Evolutionary conservation across 2,797 vertebrate species (phyloP).

Genomic region (Salmo trutta): DNA sequence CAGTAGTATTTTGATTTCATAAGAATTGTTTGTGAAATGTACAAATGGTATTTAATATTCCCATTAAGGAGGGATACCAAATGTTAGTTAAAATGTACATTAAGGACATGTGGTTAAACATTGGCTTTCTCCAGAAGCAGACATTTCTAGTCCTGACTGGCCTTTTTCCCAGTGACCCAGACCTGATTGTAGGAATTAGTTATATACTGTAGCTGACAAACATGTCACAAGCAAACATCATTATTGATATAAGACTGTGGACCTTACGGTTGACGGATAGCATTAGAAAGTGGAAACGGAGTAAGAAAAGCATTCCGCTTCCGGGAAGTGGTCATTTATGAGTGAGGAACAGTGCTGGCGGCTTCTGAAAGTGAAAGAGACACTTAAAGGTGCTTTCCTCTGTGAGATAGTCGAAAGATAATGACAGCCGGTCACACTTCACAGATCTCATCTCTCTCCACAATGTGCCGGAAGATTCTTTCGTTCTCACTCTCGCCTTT

Average conservation of each 20-base stretch:
- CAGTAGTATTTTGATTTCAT: neutral
- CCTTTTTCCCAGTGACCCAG: neutral
- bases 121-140: neutral
- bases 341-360: slow-evolving; percentile 45
- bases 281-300: slow-evolving; percentile 19
- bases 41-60: neutral
- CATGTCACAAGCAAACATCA: neutral
- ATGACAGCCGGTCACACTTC: slow-evolving; percentile 50
- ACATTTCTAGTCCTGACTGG: too few relatives aligned
- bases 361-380: slow-evolving; percentile 51
- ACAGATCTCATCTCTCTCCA: slow-evolving; percentile 49
- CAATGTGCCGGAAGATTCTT: slow-evolving; percentile 27
- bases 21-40: neutral
- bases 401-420: slow-evolving; percentile 31
- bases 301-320: slow-evolving; percentile 22
- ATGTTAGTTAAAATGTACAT: neutral
- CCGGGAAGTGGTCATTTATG: slow-evolving; percentile 27
- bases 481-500: slow-evolving; percentile 35
- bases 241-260: neutral
- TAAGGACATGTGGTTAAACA: neutral
- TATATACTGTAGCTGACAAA: neutral
- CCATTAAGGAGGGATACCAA: neutral
- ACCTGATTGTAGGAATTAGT: neutral
- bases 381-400: slow-evolving; percentile 45
- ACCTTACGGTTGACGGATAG: slow-evolving; percentile 40